A percentile compares a stretch with the other conserved stretches of the same genome.
These are phyloP conservation scores for Scaptomyza reducta DNA, from an alignment of 2,888 invertebrate species.

Conservation along the genomic window DNA sequence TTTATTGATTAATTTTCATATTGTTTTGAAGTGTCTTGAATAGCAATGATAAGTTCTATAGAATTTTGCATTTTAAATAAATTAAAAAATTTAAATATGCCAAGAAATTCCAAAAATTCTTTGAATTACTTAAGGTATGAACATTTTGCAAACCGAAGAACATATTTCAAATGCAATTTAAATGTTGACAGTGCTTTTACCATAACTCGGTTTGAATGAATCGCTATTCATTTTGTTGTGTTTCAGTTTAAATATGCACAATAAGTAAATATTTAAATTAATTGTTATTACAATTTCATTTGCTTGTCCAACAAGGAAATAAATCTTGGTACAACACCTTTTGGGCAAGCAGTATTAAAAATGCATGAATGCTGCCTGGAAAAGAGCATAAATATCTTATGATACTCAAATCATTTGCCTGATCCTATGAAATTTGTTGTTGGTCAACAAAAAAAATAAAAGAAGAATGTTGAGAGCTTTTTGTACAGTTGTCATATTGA, in stretches of 20 bases:
- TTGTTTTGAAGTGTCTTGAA: background rate
- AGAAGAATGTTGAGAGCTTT: background rate
- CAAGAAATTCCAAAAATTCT: background rate
- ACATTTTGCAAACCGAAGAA: background rate
- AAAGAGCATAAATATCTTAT: constrained; percentile 32
- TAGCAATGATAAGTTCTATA: background rate
- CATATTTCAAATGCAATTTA: background rate
- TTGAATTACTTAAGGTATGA: background rate
- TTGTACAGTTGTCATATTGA: constrained; percentile 38
- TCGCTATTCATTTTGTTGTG: background rate
- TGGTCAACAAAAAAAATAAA: constrained; percentile 1
- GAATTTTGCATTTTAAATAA: background rate
- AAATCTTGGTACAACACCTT: background rate
- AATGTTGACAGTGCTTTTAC: background rate
- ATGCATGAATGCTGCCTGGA: constrained; percentile 9
- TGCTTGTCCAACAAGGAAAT: constrained; percentile 5
- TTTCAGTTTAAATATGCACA: background rate
- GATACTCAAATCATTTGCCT: constrained; percentile 13
- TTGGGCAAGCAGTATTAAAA: background rate
- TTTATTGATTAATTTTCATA: constrained; percentile 7
- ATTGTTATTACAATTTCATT: constrained; percentile 10
- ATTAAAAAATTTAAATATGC: background rate
- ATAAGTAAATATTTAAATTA: constrained; percentile 17
- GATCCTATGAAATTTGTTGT: background rate
- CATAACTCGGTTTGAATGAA: background rate